phyloP scores from a whole-genome alignment of 1,140 invertebrate genomes.

The Zaprionus capensis region DNA sequence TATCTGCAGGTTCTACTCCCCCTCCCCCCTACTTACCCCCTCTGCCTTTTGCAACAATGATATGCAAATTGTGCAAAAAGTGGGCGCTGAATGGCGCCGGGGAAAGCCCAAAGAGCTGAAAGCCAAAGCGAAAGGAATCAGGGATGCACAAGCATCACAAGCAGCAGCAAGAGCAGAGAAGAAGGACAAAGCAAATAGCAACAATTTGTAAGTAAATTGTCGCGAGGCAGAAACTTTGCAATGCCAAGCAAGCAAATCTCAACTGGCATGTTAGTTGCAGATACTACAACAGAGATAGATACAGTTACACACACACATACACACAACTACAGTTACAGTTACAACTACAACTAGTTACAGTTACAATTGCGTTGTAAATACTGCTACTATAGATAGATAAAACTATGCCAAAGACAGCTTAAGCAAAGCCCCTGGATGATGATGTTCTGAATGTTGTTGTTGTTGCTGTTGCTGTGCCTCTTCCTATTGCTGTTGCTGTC shows the following conservation, averaged over 20 bases:
- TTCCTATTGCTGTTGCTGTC: too few relatives aligned
- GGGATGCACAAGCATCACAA: not conserved
- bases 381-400: conserved; percentile 8
- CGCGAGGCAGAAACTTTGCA: conserved; percentile 47
- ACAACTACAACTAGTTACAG: conserved; percentile 16
- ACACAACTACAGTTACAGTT: conserved; percentile 15
- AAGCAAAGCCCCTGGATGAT: conserved; percentile 6
- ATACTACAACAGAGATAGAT: not conserved
- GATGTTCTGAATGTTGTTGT: too few relatives aligned
- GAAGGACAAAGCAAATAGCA: conserved; percentile 56
- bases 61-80: conserved; percentile 73
- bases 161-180: not conserved
- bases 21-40: not conserved
- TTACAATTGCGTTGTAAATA: conserved; percentile 41
- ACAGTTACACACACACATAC: not conserved
- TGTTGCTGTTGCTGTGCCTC: too few relatives aligned
- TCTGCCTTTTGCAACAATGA: conserved; percentile 50
- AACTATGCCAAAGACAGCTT: conserved; percentile 39
- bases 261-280: conserved; percentile 30
- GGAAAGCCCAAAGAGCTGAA: conserved; percentile 29
- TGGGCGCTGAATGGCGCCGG: conserved; percentile 13
- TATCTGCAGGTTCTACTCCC: not conserved
- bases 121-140: not conserved
- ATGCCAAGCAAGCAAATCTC: conserved; percentile 42
- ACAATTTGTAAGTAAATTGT: conserved; percentile 73